Evolutionary conservation across 2,888 invertebrate genomes (phyloP).

Genomic region (Baccha elongata): DNA sequence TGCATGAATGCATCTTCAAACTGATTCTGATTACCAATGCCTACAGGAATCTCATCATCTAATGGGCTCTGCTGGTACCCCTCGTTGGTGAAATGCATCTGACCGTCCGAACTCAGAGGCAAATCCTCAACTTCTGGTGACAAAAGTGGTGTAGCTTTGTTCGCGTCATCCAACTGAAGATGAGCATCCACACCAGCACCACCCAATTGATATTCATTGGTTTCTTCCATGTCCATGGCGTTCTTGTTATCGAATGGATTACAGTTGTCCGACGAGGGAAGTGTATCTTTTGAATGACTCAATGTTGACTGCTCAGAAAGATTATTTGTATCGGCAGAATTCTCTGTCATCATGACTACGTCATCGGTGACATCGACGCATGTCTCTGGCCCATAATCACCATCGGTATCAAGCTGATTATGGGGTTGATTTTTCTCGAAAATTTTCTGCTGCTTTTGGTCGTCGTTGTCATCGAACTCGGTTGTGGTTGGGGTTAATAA

Average conservation of each 20-base stretch:
- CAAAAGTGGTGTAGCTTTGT: constrained; percentile 67
- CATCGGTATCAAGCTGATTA: constrained; percentile 83
- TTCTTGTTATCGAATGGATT: constrained; percentile 74
- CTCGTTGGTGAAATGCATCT: constrained; percentile 64
- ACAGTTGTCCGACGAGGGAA: constrained; percentile 74
- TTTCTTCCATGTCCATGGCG: constrained; percentile 59
- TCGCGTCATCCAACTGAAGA: constrained; percentile 56
- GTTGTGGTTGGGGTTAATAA: constrained; percentile 32
- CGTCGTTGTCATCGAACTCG: constrained; percentile 50
- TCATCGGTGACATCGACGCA: constrained; percentile 88
- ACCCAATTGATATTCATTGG: constrained; percentile 54
- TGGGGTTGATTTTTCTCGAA: constrained; percentile 56
- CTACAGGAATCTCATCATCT: constrained; percentile 56
- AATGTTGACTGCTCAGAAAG: constrained; percentile 71
- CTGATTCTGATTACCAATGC: constrained; percentile 37
- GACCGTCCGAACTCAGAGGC: constrained; percentile 59
- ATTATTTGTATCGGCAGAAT: constrained; percentile 73
- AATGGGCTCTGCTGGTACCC: constrained; percentile 65
- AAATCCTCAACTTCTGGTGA: constrained; percentile 69
- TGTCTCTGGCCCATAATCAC: constrained; percentile 90
- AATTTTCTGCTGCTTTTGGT: constrained; percentile 38
- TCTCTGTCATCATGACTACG: constrained; percentile 76
- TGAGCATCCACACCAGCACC: constrained; percentile 46
- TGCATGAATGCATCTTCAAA: constrained; percentile 57
- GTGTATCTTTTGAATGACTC: constrained; percentile 75